Percentiles rank a stretch among this genome's conserved stretches.
phyloP scores from a whole-genome alignment of 2,888 invertebrate genomes.

The Erannis defoliaria region DNA sequence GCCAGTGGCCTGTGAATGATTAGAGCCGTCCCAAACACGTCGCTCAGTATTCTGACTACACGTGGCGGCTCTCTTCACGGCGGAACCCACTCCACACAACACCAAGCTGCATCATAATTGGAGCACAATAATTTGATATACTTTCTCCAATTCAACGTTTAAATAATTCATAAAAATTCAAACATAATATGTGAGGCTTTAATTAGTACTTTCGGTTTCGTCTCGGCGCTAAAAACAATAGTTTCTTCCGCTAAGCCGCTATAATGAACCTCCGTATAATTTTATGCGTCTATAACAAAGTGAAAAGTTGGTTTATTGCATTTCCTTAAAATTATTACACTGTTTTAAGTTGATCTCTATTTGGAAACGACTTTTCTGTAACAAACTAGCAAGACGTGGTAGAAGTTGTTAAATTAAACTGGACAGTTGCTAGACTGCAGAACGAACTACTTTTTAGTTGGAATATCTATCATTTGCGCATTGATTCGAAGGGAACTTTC shows the following conservation, averaged over 20 bases:
- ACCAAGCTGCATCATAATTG: slow-evolving; percentile 73
- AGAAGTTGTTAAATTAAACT: not conserved
- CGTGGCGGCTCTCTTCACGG: slow-evolving; percentile 26
- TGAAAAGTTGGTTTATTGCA: slow-evolving; percentile 28
- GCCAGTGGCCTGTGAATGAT: slow-evolving; percentile 40
- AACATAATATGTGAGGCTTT: slow-evolving; percentile 59
- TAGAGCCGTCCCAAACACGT: slow-evolving; percentile 34
- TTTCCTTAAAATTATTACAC: not conserved
- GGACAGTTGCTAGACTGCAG: not conserved
- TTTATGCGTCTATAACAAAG: slow-evolving; percentile 28
- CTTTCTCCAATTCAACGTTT: slow-evolving; percentile 72
- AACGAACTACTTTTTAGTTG: slow-evolving; percentile 13
- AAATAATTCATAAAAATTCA: slow-evolving; percentile 71
- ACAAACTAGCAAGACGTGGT: not conserved
- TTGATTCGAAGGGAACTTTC: slow-evolving; percentile 47
- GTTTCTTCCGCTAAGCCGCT: slow-evolving; percentile 31
- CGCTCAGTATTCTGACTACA: slow-evolving; percentile 37
- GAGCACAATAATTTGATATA: slow-evolving; percentile 79
- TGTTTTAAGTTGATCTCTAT: not conserved
- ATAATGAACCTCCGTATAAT: slow-evolving; percentile 37
- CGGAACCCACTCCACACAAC: slow-evolving; percentile 65
- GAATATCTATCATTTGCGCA: slow-evolving; percentile 28
- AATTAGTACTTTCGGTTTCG: slow-evolving; percentile 76
- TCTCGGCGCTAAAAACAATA: slow-evolving; percentile 58
- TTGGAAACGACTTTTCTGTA: not conserved